A percentile compares a stretch with the other conserved stretches of the same genome.
Conservation (phyloP, 23 tunicate genomes). For the Styela plicata region DNA sequence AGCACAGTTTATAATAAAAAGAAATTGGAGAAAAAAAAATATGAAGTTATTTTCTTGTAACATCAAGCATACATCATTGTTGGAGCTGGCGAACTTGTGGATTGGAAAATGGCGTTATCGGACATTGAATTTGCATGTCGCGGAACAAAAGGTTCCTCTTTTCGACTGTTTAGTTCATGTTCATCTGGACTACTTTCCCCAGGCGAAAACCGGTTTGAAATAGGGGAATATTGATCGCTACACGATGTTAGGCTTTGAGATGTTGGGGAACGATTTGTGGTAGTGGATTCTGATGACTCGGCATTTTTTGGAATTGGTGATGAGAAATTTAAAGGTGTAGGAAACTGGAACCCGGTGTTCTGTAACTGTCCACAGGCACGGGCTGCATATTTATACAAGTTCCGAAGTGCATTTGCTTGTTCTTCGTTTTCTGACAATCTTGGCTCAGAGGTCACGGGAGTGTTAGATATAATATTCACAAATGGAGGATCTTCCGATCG, state of each 20-base stretch:
- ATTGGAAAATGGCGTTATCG: background rate
- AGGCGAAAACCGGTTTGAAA: background rate
- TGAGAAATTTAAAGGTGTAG: background rate
- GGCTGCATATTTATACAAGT: constrained; percentile 19
- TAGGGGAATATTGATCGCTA: constrained; percentile 8
- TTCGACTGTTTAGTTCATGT: background rate
- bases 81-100: background rate
- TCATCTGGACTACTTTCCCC: background rate
- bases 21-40: too few species aligned
- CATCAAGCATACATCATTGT: background rate
- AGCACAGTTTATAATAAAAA: too few species aligned
- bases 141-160: background rate
- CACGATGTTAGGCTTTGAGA: background rate
- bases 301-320: background rate
- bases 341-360: background rate
- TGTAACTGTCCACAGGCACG: constrained; percentile 14
- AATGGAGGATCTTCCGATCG: background rate
- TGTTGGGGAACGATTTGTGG: background rate
- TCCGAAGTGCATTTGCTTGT: background rate
- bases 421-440: background rate
- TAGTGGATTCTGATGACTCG: background rate
- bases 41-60: too few species aligned
- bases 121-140: background rate
- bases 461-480: background rate
- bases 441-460: background rate